phyloP scores from a whole-genome alignment of 1,140 invertebrate genomes.

The Lamellibrachia luymesi region DNA sequence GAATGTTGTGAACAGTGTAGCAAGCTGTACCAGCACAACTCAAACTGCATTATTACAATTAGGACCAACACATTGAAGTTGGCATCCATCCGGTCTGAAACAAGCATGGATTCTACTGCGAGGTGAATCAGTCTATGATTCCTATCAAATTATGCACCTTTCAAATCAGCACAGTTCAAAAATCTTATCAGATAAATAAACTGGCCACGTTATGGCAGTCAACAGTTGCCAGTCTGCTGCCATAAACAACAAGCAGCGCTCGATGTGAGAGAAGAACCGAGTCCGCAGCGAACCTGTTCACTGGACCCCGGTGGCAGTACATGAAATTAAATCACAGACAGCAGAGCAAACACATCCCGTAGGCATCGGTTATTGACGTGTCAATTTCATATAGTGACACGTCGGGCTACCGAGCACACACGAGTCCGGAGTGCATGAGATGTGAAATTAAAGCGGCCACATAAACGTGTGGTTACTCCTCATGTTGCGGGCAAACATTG shows the following conservation, averaged over 20 bases:
- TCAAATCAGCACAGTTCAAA: neutral
- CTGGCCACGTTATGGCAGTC: neutral
- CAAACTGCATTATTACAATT: neutral
- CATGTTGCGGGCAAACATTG: no score
- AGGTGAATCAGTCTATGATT: neutral
- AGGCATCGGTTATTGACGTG: neutral
- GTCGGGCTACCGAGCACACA: neutral
- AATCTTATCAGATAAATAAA: neutral
- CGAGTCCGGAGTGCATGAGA: neutral
- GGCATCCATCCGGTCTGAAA: neutral
- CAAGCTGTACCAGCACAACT: neutral
- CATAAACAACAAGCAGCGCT: neutral
- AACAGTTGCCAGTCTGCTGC: neutral
- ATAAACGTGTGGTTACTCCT: neutral
- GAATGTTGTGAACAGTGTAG: neutral
- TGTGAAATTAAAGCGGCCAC: neutral
- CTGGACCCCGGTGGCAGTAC: neutral
- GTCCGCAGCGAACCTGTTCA: neutral
- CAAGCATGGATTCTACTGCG: neutral
- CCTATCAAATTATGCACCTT: neutral
- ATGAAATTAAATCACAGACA: neutral
- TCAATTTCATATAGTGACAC: neutral
- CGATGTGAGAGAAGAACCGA: neutral
- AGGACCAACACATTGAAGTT: neutral
- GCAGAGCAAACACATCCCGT: neutral